Evolutionary conservation across 2,113 vertebrate genomes (phyloP).

Genomic region (Trichomycterus rosablanca): DNA sequence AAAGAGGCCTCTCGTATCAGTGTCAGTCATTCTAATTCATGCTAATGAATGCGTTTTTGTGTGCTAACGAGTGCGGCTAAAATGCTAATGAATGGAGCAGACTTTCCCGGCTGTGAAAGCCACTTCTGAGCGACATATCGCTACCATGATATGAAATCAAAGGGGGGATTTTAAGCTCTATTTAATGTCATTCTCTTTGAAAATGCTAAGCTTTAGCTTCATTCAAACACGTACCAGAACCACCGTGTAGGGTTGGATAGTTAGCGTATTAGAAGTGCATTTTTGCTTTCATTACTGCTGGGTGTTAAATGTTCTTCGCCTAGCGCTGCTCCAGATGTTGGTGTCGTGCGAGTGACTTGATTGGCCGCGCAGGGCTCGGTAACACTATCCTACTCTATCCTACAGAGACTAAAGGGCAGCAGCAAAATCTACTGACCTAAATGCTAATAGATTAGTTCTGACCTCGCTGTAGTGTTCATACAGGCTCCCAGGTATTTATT

Average conservation of each 20-base stretch:
- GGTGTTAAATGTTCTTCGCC: not conserved
- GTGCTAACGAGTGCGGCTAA: constrained; percentile 11
- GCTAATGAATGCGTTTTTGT: constrained; percentile 31
- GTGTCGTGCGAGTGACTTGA: constrained; percentile 22
- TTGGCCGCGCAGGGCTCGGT: constrained; percentile 25
- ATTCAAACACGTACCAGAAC: not conserved
- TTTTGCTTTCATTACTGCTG: not conserved
- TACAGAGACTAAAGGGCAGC: constrained; percentile 11
- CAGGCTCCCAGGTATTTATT: no score
- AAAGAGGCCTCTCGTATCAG: constrained; percentile 18
- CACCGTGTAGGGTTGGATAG: not conserved
- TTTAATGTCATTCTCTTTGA: not conserved
- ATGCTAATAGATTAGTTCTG: no score
- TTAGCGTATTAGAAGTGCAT: not conserved
- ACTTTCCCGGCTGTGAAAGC: not conserved
- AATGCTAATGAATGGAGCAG: constrained; percentile 32
- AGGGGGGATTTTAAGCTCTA: not conserved
- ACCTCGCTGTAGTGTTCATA: no score
- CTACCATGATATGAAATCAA: not conserved
- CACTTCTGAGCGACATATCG: not conserved
- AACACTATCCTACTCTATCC: constrained; percentile 41
- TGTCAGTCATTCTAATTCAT: constrained; percentile 39
- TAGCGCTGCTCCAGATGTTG: constrained; percentile 20
- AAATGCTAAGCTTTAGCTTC: not conserved
- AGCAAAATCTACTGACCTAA: no score